Base-by-base conservation (phyloP, 2,797 vertebrate species). In the Schizopygopsis pylzovi region DNA sequence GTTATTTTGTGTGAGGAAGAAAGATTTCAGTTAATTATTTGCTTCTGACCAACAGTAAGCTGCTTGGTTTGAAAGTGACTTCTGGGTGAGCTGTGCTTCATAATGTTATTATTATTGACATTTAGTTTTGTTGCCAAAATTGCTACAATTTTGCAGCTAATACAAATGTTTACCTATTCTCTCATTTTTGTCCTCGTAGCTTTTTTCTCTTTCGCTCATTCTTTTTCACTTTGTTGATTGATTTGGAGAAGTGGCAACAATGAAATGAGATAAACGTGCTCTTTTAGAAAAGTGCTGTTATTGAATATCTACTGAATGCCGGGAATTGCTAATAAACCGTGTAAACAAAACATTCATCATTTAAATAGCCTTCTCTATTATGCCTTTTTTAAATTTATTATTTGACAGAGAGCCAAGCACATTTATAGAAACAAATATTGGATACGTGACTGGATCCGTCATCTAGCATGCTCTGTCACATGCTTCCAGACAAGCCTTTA, bases 221-320 rank as follows among this genome's bases (percentile, higher is more conserved):
- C 45, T 39, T 56, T 83, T 18, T 70, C n/a, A 56, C 75, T 86
- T 47, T 83, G 28, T 49, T 16, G 78, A 88, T 87, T 94, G 92
- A 91, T 92, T 94, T 91, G 90, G 92, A 95, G 93, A 91, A 92
- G 92, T 93, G 93, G 93, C 93, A 92, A 89, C 89, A 87, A 90
- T 92, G 83, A 59, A 91, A 93, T 84, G 72, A 88, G 89, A 91
- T 92, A 92, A 93, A 93, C 88, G 87, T 86, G 65, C 79, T 86
- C 93, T 91, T 92, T 95, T 94, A 92, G 89, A 88, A 39, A 81
- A 91, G 88, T 85, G 84, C 84, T 90, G 85, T 93, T 93, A 94
- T 93, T 94, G 92, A 94, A 95, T 94, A 92, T 89, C n/a, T 87
- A 83, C 87, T 88, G 86, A 86, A 85, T 83, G 85, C 86, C 85